Evolutionary conservation across 2,888 invertebrate genomes (phyloP).

Genomic region (Julus scanicus): DNA sequence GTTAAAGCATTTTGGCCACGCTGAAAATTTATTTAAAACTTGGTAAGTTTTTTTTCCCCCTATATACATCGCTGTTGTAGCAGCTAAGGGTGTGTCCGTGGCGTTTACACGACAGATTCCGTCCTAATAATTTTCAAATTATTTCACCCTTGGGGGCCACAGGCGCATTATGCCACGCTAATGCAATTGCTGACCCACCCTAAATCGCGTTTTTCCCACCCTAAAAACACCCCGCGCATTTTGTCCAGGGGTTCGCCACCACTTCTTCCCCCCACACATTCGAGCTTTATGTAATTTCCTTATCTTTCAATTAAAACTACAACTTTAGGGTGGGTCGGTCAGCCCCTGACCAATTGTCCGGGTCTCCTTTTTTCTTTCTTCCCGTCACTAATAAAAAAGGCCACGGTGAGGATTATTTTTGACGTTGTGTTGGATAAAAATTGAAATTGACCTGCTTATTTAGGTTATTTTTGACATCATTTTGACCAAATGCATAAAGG

Average conservation of each 20-base stretch:
- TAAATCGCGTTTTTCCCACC: neutral
- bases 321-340: too few relatives aligned
- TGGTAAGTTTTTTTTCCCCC: neutral
- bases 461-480: too few relatives aligned
- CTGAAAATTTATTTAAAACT: neutral
- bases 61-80: neutral
- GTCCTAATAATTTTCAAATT: slow-evolving; percentile 11
- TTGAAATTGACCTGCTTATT: too few relatives aligned
- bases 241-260: neutral
- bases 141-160: neutral
- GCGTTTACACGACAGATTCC: neutral
- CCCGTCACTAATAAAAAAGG: too few relatives aligned
- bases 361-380: neutral
- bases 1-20: too few relatives aligned
- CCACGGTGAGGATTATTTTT: too few relatives aligned
- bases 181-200: slow-evolving; percentile 19
- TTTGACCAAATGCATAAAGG: too few relatives aligned
- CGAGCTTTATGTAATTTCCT: neutral
- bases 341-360: too few relatives aligned
- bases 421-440: too few relatives aligned
- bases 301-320: too few relatives aligned
- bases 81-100: neutral
- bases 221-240: too few relatives aligned
- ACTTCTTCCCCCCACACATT: neutral
- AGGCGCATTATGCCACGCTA: neutral